Conservation (phyloP, 2,113 vertebrate species). For the Bothrops jararaca region DNA sequence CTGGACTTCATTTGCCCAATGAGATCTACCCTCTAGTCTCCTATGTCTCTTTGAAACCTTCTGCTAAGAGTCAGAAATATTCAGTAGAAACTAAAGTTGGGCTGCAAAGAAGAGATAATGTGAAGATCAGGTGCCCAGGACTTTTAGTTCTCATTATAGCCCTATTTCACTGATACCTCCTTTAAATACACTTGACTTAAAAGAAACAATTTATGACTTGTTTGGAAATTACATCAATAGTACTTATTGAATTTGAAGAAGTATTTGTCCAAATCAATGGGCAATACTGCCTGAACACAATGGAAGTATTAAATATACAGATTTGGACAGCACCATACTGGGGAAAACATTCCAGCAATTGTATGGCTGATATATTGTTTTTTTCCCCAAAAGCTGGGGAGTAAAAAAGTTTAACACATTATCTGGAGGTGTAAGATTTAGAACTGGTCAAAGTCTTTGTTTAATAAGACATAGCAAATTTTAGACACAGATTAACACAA, state of each 20-base stretch:
- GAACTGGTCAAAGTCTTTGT: background rate
- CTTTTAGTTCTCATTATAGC: background rate
- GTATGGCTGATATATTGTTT: background rate
- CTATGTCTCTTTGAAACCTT: background rate
- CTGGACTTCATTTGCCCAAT: background rate
- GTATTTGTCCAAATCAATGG: background rate
- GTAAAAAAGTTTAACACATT: background rate
- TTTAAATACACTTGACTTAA: background rate
- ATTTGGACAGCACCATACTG: background rate
- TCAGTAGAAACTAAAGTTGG: background rate
- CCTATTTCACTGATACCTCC: background rate
- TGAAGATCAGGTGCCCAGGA: background rate
- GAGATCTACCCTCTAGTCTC: background rate
- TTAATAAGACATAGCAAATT: background rate
- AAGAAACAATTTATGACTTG: background rate
- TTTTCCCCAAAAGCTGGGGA: background rate
- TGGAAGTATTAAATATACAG: background rate
- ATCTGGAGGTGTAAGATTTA: background rate
- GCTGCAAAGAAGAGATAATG: background rate
- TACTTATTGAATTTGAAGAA: background rate
- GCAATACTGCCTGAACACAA: background rate
- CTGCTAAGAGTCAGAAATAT: background rate
- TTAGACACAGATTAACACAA: background rate
- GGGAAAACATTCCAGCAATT: background rate
- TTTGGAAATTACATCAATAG: background rate